Conservation (phyloP, 2,888 invertebrate genomes). For the Synergus umbraculus region DNA sequence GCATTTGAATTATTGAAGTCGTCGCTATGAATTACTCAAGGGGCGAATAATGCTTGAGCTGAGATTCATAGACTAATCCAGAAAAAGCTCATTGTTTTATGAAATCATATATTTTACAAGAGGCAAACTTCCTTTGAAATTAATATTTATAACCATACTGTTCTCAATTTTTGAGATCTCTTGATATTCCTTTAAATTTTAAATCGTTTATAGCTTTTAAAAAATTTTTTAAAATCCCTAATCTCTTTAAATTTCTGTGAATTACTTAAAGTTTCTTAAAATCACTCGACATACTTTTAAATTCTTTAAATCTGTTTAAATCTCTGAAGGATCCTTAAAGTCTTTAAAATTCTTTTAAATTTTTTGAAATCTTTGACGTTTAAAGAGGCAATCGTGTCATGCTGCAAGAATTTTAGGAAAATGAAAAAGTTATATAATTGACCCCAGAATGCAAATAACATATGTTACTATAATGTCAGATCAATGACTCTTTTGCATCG, state of each 20-base stretch:
- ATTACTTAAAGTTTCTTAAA: too few relatives aligned
- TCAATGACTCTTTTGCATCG: background rate
- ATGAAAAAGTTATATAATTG: background rate
- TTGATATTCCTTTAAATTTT: too few relatives aligned
- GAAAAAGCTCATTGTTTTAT: background rate
- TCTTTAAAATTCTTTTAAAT: too few relatives aligned
- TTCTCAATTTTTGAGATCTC: too few relatives aligned
- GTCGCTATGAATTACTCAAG: background rate
- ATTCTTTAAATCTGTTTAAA: too few relatives aligned
- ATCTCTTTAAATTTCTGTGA: too few relatives aligned
- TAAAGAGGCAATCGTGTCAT: too few relatives aligned
- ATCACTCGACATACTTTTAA: too few relatives aligned
- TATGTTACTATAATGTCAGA: background rate
- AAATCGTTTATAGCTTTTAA: too few relatives aligned
- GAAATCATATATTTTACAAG: background rate
- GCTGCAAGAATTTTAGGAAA: background rate
- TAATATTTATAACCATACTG: background rate
- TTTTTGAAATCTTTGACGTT: too few relatives aligned
- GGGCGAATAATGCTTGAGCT: background rate
- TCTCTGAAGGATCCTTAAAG: too few relatives aligned
- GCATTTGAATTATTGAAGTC: slow-evolving; percentile 27
- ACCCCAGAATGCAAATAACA: background rate
- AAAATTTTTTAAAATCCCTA: too few relatives aligned
- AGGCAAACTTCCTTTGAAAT: background rate
- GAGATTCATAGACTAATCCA: background rate